Conservation (phyloP, 2,888 invertebrate genomes). For the Eugnorisma glareosa region DNA sequence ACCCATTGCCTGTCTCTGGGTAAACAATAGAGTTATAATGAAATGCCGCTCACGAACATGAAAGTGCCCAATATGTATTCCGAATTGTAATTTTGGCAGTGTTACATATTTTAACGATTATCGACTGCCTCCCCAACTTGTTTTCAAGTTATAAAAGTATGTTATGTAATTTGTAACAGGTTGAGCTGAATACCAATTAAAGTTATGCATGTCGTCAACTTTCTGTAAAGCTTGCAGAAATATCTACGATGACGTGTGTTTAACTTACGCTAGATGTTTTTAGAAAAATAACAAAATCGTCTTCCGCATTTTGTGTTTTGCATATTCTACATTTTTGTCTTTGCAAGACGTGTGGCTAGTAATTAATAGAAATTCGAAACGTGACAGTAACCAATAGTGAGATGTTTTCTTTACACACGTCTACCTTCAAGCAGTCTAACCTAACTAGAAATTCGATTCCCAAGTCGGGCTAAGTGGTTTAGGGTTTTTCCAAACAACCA, state of each 20-base stretch:
- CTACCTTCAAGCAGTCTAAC: neutral
- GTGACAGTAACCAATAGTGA: neutral
- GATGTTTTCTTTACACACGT: neutral
- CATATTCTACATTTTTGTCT: constrained; percentile 28
- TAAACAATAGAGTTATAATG: neutral
- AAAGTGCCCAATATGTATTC: constrained; percentile 53
- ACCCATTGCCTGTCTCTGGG: constrained; percentile 8
- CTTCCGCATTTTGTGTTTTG: constrained; percentile 45
- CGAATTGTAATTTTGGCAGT: constrained; percentile 44
- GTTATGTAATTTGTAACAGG: constrained; percentile 47
- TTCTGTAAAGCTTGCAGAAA: constrained; percentile 41
- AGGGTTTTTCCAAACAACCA: neutral
- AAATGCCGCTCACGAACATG: constrained; percentile 56
- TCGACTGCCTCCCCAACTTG: constrained; percentile 40
- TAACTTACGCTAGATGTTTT: constrained; percentile 3
- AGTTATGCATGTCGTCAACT: constrained; percentile 41
- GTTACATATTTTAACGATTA: constrained; percentile 47
- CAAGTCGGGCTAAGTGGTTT: neutral
- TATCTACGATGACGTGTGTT: constrained; percentile 7
- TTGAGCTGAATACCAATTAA: constrained; percentile 47
- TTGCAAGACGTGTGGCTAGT: constrained; percentile 20
- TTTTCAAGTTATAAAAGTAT: constrained; percentile 41
- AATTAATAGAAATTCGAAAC: constrained; percentile 17
- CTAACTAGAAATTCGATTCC: neutral
- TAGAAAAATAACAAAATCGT: constrained; percentile 17